phyloP scores from a whole-genome alignment of 1,140 invertebrate species.

The Paramacrobiotus metropolitanus region DNA sequence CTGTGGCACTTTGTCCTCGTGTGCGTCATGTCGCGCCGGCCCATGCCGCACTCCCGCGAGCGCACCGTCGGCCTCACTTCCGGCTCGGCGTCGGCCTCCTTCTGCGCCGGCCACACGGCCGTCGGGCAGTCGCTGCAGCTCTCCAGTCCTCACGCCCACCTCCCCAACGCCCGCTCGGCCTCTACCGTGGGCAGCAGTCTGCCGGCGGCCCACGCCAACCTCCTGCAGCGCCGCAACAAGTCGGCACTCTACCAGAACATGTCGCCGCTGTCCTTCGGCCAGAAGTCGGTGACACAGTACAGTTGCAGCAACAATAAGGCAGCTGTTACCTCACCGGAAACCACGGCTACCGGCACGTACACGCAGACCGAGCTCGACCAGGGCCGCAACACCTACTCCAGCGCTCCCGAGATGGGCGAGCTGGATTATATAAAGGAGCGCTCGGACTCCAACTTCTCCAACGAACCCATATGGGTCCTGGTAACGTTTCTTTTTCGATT shows the following conservation, averaged over 20 bases:
- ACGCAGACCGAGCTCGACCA: not conserved
- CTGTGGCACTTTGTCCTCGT: constrained; percentile 1
- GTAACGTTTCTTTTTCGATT: not conserved
- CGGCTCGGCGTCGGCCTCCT: too few relatives aligned
- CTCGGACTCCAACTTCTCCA: not conserved
- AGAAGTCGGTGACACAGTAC: too few relatives aligned
- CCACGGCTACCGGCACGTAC: too few relatives aligned
- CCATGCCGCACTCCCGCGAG: not conserved
- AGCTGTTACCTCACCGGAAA: too few relatives aligned
- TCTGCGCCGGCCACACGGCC: too few relatives aligned
- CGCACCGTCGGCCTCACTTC: too few relatives aligned
- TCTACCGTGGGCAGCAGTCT: too few relatives aligned
- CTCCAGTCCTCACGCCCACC: not conserved
- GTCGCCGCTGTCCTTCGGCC: too few relatives aligned
- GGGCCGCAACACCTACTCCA: not conserved
- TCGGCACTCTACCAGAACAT: too few relatives aligned
- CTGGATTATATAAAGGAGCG: not conserved
- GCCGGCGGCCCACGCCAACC: too few relatives aligned
- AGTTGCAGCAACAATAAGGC: too few relatives aligned
- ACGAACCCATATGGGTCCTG: constrained; percentile 1
- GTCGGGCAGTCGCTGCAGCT: not conserved
- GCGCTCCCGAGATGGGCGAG: not conserved
- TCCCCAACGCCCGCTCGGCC: not conserved
- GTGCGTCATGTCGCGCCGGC: not conserved
- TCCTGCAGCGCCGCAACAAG: too few relatives aligned